A percentile compares a stretch with the other conserved stretches of the same genome.
These are phyloP conservation scores for Apteryx owenii DNA, from an alignment of 2,113 vertebrate genomes.

Conservation along the genomic window DNA sequence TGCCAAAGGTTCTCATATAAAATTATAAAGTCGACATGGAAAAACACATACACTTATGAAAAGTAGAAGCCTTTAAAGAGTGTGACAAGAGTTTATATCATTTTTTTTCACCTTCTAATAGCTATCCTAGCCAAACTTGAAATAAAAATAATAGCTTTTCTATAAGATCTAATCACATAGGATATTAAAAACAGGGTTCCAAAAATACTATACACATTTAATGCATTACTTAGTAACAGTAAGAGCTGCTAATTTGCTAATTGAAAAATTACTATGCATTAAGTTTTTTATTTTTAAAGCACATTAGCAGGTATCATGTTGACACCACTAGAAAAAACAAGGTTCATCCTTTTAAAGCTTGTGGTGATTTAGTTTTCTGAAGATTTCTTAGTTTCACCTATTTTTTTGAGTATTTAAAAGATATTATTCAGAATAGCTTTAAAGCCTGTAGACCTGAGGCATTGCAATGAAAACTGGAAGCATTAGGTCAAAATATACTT, in stretches of 20 bases:
- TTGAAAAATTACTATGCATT: background rate
- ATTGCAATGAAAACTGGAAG: background rate
- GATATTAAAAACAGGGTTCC: background rate
- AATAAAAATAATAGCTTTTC: background rate
- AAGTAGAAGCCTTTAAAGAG: background rate
- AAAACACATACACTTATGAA: background rate
- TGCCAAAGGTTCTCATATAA: background rate
- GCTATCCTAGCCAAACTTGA: background rate
- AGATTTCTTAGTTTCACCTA: background rate
- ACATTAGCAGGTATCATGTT: background rate
- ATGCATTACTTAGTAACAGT: background rate
- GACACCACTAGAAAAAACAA: background rate
- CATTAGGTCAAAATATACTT: background rate
- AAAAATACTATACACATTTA: background rate
- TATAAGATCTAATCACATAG: background rate
- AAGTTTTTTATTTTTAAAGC: background rate
- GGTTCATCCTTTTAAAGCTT: background rate
- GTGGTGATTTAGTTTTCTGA: background rate
- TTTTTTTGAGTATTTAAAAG: background rate
- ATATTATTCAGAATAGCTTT: background rate
- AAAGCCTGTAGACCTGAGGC: background rate
- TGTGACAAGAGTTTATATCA: background rate
- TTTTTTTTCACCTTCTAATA: accelerated
- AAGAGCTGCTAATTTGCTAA: background rate
- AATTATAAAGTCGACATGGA: background rate